Base-by-base conservation (phyloP, 2,797 vertebrate genomes). In the Leuciscus waleckii region DNA sequence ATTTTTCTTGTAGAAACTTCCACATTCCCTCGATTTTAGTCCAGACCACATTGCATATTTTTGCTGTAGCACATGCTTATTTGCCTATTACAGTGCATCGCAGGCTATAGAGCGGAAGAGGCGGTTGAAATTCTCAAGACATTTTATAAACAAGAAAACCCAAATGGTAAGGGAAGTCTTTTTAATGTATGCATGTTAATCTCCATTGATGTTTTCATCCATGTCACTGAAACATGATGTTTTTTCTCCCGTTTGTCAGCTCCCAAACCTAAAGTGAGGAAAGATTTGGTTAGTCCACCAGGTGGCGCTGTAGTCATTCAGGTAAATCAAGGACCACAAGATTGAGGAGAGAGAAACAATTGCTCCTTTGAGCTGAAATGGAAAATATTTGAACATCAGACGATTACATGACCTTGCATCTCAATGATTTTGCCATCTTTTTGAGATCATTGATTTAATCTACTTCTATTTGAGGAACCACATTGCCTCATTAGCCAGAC, bases 101-200 rank as follows among this genome's bases (percentile, higher is more conserved):
- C 96, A 37, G 98, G 98, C 54, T 96, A 97, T 92, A 94, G 96
- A 90, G 95, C 97, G 39, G 93, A 97, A 65, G 98, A 99, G 91
- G 97, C 98, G 0, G 95, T 99, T 17, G 95, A 97, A 88, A 94
- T 99, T 95, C 90, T 99, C 86, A 98, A 97, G 95, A 93, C 92
- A 14, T 99, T 99, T 92, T 99, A 99, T 93, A 98, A 96, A 90
- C 98, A 99, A 91, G 96, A 99, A 93, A 99, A 99, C 92, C 98
- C 98, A 88, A 99, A 98, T 6, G 98, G 98, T 99, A 91, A 93
- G 92, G 92, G 14, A 29, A 43, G n/a, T 29, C 0, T n/a, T 6
- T 16, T 56, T 56, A 1, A n/a, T 82, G n/a, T 9, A 7, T 39
- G 8, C 5, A 54, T 79, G 5, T n/a, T 29, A 67, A n/a, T 69